Conservation (phyloP, 1,140 invertebrate genomes). For the Anoplophora glabripennis region DNA sequence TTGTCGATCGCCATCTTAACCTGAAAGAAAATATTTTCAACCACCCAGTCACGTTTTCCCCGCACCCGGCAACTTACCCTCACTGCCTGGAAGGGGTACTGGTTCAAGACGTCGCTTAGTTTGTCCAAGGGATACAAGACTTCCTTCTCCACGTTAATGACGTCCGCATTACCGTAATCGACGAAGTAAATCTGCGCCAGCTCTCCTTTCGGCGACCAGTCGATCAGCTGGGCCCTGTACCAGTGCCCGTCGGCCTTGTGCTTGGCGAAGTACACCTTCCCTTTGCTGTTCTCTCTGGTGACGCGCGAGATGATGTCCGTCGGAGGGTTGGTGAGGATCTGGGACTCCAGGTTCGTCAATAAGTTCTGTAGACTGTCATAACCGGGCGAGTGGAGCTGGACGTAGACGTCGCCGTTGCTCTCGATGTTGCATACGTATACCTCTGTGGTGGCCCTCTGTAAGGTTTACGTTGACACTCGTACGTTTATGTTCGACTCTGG, state of each 20-base stretch:
- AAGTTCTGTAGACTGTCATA: constrained; percentile 43
- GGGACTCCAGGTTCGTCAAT: constrained; percentile 34
- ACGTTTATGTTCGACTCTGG: background rate
- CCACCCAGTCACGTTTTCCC: too few species aligned
- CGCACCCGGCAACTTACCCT: constrained; percentile 45
- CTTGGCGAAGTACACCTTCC: constrained; percentile 48
- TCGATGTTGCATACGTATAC: constrained; percentile 51
- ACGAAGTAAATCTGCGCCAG: constrained; percentile 47
- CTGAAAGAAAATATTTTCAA: constrained; percentile 4
- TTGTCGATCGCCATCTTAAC: constrained; percentile 44
- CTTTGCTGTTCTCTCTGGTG: constrained; percentile 26
- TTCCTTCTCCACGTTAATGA: constrained; percentile 39
- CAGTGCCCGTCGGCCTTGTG: constrained; percentile 42
- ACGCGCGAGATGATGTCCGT: constrained; percentile 11
- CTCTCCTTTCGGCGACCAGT: constrained; percentile 34
- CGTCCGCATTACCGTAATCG: constrained; percentile 49
- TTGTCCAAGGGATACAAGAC: constrained; percentile 45
- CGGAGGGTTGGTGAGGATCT: constrained; percentile 29
- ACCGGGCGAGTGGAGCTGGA: constrained; percentile 50
- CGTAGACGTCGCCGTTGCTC: constrained; percentile 49
- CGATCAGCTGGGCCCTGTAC: constrained; percentile 42
- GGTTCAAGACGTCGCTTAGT: constrained; percentile 42
- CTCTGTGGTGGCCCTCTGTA: constrained; percentile 43
- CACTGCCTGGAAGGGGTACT: constrained; percentile 51
- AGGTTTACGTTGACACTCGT: background rate